Conservation (phyloP, 1,140 invertebrate species). For the Lethrus apterus region DNA sequence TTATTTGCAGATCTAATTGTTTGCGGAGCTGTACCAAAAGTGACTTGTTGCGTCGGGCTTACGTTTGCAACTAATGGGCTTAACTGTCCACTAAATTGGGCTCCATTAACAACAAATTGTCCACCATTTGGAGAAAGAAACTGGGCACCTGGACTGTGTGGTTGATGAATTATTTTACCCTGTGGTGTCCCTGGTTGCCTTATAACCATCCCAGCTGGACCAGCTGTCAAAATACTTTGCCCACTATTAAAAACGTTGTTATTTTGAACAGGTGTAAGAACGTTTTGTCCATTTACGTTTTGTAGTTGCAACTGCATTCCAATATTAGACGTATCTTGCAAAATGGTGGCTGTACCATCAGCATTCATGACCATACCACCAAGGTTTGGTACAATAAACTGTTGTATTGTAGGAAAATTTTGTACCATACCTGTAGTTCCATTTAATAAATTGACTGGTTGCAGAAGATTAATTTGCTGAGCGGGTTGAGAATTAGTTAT, state of each 20-base stretch:
- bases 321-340: slow-evolving; percentile 60
- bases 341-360: slow-evolving; percentile 57
- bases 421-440: slow-evolving; percentile 63
- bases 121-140: slow-evolving; percentile 65
- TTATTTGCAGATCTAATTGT: slow-evolving; percentile 37
- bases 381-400: slow-evolving; percentile 72
- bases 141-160: slow-evolving; percentile 58
- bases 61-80: slow-evolving; percentile 69
- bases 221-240: slow-evolving; percentile 60
- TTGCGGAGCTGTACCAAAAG: slow-evolving; percentile 53
- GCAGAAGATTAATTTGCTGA: slow-evolving; percentile 69
- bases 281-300: slow-evolving; percentile 71
- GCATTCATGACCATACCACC: slow-evolving; percentile 46
- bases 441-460: slow-evolving; percentile 72
- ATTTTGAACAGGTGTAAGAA: slow-evolving; percentile 65
- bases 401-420: slow-evolving; percentile 72
- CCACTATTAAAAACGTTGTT: slow-evolving; percentile 48
- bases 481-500: slow-evolving; percentile 61
- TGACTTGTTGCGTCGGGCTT: slow-evolving; percentile 59
- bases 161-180: slow-evolving; percentile 66
- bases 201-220: slow-evolving; percentile 69
- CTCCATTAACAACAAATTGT: slow-evolving; percentile 66
- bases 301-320: slow-evolving; percentile 70
- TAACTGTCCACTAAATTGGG: slow-evolving; percentile 67
- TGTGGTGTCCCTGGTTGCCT: slow-evolving; percentile 59